Evolutionary conservation across 2,888 invertebrate genomes (phyloP).

Genomic region (Phaedon cochleariae): DNA sequence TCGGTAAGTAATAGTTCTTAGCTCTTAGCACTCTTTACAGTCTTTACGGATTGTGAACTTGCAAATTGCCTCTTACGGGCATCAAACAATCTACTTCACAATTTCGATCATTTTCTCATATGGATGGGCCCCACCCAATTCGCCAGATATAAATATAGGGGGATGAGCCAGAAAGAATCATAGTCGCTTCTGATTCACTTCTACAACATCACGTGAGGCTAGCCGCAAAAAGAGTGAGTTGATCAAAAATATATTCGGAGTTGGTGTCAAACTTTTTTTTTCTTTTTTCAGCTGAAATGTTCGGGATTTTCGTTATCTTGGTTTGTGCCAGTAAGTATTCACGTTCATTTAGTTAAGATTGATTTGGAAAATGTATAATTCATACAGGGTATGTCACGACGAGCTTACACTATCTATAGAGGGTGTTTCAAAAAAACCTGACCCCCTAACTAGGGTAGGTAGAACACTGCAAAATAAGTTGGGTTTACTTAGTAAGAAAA

Average conservation of each 20-base stretch:
- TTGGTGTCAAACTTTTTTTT: background rate
- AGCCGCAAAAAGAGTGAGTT: constrained; percentile 12
- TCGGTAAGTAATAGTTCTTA: background rate
- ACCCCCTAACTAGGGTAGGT: too few species aligned
- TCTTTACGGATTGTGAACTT: constrained; percentile 18
- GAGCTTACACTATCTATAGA: too few species aligned
- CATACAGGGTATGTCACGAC: too few species aligned
- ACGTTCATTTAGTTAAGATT: too few species aligned
- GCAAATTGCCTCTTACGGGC: constrained; percentile 10
- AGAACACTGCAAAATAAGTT: too few species aligned
- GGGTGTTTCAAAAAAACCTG: too few species aligned
- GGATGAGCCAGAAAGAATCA: constrained; percentile 20
- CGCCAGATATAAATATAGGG: constrained; percentile 19
- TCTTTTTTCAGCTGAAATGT: constrained; percentile 23
- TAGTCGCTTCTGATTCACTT: constrained; percentile 6
- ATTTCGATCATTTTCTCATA: constrained; percentile 15
- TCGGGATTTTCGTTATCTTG: constrained; percentile 29
- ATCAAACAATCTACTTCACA: constrained; percentile 14
- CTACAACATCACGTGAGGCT: background rate
- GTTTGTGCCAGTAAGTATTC: constrained; percentile 21
- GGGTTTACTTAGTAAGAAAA: too few species aligned
- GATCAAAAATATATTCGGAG: background rate
- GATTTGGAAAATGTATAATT: too few species aligned
- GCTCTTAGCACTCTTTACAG: constrained; percentile 13
- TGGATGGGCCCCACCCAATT: constrained; percentile 18